Conservation (phyloP, 2,797 vertebrate genomes). For the Lepidocolaptes lacrymiger region DNA sequence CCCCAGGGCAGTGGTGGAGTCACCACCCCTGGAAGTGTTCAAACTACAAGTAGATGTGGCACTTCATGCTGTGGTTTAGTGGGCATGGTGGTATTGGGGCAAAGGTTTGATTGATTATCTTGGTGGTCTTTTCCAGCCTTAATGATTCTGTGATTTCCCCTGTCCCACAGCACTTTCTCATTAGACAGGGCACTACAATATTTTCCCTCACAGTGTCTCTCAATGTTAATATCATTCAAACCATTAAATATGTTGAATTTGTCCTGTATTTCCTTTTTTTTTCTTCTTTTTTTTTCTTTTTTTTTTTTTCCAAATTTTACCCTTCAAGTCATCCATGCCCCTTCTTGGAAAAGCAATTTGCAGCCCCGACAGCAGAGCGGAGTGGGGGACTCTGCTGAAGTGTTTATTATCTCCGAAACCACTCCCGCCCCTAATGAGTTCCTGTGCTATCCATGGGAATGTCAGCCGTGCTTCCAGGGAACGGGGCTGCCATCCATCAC, state of each 20-base stretch:
- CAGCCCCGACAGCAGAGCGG: background rate
- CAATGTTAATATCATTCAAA: too few species aligned
- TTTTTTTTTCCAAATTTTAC: fast-evolving
- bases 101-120: background rate
- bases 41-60: background rate
- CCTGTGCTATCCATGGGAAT: background rate
- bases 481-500: background rate
- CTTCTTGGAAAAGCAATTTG: background rate
- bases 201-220: background rate
- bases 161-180: background rate
- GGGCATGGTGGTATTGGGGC: fast-evolving
- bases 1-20: background rate
- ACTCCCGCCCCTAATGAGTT: background rate
- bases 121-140: background rate
- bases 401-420: background rate
- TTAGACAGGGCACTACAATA: background rate
- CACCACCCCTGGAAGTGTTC: background rate
- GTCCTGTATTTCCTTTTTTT: background rate
- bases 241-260: background rate
- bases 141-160: background rate
- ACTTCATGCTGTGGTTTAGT: fast-evolving
- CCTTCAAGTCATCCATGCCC: background rate
- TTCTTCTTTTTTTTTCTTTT: fast-evolving
- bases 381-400: background rate
- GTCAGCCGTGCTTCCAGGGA: background rate